phyloP scores from a whole-genome alignment of 2,797 vertebrate species.

The Falco naumanni region DNA sequence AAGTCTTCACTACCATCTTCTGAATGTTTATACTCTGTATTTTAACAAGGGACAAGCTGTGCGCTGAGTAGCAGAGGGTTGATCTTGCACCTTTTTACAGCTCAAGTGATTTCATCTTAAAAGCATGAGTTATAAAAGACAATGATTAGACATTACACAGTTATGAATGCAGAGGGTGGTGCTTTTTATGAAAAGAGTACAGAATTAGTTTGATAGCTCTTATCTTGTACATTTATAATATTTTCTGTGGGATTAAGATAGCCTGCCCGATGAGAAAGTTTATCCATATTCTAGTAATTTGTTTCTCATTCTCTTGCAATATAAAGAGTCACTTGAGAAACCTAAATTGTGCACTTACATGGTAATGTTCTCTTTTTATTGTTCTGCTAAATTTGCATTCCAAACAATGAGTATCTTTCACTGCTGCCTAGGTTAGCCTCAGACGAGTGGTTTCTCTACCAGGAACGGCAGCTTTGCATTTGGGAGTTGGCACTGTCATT shows the following conservation, averaged over 20 bases:
- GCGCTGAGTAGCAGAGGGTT: neutral
- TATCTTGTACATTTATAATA: neutral
- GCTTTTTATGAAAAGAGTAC: neutral
- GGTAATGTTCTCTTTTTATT: neutral
- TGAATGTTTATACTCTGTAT: neutral
- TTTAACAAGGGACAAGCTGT: neutral
- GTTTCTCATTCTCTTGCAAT: neutral
- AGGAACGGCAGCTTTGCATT: neutral
- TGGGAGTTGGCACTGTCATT: neutral
- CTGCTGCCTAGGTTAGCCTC: neutral
- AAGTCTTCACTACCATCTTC: neutral
- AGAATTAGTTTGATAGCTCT: neutral
- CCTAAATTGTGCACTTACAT: neutral
- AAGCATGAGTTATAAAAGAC: neutral
- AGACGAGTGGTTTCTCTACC: neutral
- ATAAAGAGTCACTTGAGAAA: neutral
- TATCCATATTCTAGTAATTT: neutral
- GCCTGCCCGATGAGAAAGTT: neutral
- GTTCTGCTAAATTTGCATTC: neutral
- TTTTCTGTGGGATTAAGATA: neutral
- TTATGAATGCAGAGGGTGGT: neutral
- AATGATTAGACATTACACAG: neutral
- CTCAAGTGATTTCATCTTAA: slow-evolving; percentile 13
- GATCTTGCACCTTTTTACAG: neutral
- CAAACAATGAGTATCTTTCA: slow-evolving; percentile 1